A percentile compares a stretch with the other conserved stretches of the same genome.
Conservation (phyloP, 2,113 vertebrate genomes). For the human region GRCh38 chr1:181544501-181545000, state of each 20-base stretch:
- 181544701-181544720: not conserved
- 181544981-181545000: not conserved
- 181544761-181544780: not conserved
- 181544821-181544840: not conserved
- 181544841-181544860: not conserved
- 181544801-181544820: not conserved
- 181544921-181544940: not conserved
- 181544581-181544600: not conserved
- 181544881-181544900: not conserved
- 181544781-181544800: not conserved
- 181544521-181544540: not conserved
- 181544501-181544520: slow-evolving; percentile 24
- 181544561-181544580: not conserved
- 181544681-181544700: not conserved
- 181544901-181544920: slow-evolving; percentile 1
- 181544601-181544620: not conserved
- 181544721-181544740: not conserved
- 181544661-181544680: not conserved
- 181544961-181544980: not conserved
- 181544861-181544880: not conserved
- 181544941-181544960: not conserved
- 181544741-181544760: not conserved
- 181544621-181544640: not conserved
- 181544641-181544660: not conserved
- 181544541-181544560: not conserved